These are phyloP conservation scores for Perodicticus potto DNA, from an alignment of 2,797 vertebrate species.

Conservation along the genomic window DNA sequence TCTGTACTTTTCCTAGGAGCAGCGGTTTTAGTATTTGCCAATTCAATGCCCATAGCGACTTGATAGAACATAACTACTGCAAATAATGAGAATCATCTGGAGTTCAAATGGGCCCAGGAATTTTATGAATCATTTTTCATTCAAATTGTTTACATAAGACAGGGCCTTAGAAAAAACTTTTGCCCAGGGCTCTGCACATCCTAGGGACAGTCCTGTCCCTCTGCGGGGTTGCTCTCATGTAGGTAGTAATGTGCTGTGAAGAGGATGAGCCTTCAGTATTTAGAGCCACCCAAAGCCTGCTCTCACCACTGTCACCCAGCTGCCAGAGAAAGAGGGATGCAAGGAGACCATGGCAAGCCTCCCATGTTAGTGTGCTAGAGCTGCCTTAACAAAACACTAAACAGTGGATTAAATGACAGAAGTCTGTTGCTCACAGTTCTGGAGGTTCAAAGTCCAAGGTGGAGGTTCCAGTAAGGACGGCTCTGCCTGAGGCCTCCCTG, in stretches of 20 bases:
- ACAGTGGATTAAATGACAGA: neutral
- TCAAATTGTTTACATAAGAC: neutral
- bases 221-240: neutral
- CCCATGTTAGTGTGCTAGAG: neutral
- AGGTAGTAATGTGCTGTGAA: neutral
- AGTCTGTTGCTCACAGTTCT: neutral
- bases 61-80: neutral
- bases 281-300: neutral
- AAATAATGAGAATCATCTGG: too few species aligned
- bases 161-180: neutral
- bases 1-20: neutral
- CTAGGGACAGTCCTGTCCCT: neutral
- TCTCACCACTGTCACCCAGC: too few species aligned
- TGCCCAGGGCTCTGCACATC: neutral
- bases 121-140: neutral
- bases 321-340: accelerated
- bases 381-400: neutral
- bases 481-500: neutral
- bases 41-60: neutral
- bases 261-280: neutral
- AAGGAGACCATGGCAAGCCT: accelerated
- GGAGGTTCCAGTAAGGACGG: neutral
- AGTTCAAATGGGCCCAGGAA: too few species aligned
- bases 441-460: neutral
- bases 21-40: neutral